Base-by-base conservation (phyloP, 1,140 invertebrate species). In the Micrasema longulum region DNA sequence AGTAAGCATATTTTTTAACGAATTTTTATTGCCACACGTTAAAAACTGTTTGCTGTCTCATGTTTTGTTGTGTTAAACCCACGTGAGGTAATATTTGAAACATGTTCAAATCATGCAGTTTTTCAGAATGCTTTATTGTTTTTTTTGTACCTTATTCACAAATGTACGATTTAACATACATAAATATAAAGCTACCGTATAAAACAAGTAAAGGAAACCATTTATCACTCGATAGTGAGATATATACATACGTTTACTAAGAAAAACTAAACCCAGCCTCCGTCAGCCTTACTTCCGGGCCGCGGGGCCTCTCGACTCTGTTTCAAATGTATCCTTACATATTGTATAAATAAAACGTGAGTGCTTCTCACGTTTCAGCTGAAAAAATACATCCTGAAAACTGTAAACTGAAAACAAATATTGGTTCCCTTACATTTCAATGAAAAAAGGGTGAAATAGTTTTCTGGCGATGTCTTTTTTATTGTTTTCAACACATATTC, bases 311-410 rank as follows among this genome's bases (percentile, higher is more conserved):
- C 43, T 31, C 50, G 50, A 22, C 50, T 53, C 18, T 53, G 50
- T 57, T 57, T 57, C 53, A 36, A 53, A 57, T 57, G 36, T 35
- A 57, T 57, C 36, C 53, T 57, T 57, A 35, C 26, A 57, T 57
- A 57, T 57, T 35, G 53, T 38, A 57, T 57, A 57, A 57, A 57
- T 57, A 57, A 57, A 57, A 57, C 20, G 53, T 53, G 26, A 53
- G 50, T 57, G 53, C 53, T 57, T 57, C 53, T 57, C 53, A 57
- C 53, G 31, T 57, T 57, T 57, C 53, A 36, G 53, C 31, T 57
- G 31, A 57, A 57, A 57, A 57, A 57, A 57, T 57, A 57, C 26
- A 57, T 57, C 36, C 20, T n/a, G 53, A 16, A 35, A 36, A 3
- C 26, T 26, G 35, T 26, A 57, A 57, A 31, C 53, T 35, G 53